Evolutionary conservation across 1,140 invertebrate genomes (phyloP), one percentile per base, ranked within the genome.

Genomic region (Ostrea edulis): DNA sequence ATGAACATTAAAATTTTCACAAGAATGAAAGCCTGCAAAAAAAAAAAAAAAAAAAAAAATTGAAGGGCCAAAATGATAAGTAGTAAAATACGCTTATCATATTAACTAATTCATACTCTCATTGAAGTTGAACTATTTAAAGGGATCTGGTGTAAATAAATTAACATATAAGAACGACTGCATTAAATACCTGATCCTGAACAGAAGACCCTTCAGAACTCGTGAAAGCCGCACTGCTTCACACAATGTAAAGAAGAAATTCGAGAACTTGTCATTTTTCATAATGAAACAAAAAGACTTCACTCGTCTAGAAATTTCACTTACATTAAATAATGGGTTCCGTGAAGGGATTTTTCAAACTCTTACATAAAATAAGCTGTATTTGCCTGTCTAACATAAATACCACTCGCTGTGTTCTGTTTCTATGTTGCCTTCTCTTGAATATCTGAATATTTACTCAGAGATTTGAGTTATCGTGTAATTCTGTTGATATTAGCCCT

Each of bases 211-310:
- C 35, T 22, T 77, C 68, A 77, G 35, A 77, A 29, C 68, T 77
- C 2, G 14, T 77, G 68, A 77, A 77, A 29, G 68, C 29, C 25
- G 9, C 35, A 35, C 22, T 35, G 68, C 5, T 25, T 29, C 25
- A 12, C 9, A 62, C 17, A 77, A 29, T 77, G 68, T 77, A 22
- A 11, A 77, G 25, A 35, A 29, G 68, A 12, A 77, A 77, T 29
- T 29, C 25, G 29, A 77, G 68, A 77, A 77, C 68, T 77, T 25
- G 68, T 44, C 29, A 35, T 25, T 77, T 77, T 77, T 77, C 68
- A 77, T 29, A 77, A 77, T 77, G 68, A 77, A 77, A 77, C 68
- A 77, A 77, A 14, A 77, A 77, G 22, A 77, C 14, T 11, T 14
- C 22, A 35, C 29, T 14, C 14, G 68, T 2, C 68, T 25, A 77